phyloP scores from a whole-genome alignment of 2,797 vertebrate species.

The Manis javanica region DNA sequence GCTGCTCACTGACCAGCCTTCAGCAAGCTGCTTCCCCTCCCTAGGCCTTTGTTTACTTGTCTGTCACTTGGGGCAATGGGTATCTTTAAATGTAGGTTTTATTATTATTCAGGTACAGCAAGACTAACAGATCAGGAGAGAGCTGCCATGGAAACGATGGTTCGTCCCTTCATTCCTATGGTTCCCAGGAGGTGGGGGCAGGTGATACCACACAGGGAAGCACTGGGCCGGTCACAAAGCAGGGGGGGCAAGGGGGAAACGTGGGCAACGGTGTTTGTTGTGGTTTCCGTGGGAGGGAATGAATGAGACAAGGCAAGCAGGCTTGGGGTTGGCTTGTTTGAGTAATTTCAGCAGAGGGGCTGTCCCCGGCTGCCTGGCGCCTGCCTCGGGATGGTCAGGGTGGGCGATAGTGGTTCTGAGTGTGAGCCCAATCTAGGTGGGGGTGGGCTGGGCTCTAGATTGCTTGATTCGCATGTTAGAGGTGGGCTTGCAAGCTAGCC shows the following conservation, averaged over 20 bases:
- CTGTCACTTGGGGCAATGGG: background rate
- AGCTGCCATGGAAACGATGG: background rate
- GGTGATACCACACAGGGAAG: background rate
- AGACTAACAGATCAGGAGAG: background rate
- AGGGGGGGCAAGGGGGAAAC: no score
- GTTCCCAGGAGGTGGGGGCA: background rate
- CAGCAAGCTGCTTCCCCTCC: background rate
- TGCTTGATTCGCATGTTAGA: background rate
- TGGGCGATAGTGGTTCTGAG: background rate
- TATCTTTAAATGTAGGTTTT: background rate
- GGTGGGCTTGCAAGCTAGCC: background rate
- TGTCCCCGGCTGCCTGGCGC: background rate
- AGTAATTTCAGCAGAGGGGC: background rate
- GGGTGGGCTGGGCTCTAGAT: background rate
- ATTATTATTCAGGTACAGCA: background rate
- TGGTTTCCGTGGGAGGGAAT: background rate
- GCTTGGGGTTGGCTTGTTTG: background rate
- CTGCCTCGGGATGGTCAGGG: background rate
- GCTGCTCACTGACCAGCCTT: background rate
- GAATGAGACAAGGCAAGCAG: background rate
- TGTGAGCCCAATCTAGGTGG: fast-evolving
- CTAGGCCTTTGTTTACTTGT: background rate
- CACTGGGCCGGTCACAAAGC: background rate
- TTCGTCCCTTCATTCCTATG: no score
- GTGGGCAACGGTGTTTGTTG: background rate